A percentile compares a stretch with the other conserved stretches of the same genome.
Conservation (phyloP, 2,888 invertebrate species). For the Drosophila anomalipes region DNA sequence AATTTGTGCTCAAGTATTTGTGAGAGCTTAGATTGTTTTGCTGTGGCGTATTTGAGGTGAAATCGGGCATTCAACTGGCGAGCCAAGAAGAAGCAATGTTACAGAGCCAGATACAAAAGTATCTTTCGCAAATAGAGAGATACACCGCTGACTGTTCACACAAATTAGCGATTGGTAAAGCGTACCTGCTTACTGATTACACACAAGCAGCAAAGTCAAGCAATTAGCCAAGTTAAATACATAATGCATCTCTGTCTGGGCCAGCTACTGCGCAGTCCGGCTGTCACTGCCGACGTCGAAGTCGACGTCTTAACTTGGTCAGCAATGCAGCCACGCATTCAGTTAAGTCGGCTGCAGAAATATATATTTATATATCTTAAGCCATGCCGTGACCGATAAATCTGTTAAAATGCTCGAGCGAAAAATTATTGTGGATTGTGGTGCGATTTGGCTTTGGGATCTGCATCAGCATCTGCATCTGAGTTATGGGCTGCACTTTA, state of each 20-base stretch:
- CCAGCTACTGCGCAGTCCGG: constrained; percentile 28
- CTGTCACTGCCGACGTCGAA: constrained; percentile 56
- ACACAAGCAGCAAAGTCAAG: constrained; percentile 46
- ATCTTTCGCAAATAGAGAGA: constrained; percentile 65
- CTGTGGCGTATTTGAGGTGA: constrained; percentile 62
- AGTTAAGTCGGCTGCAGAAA: constrained; percentile 41
- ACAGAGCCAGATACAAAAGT: constrained; percentile 39
- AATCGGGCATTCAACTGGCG: constrained; percentile 65
- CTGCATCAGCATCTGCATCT: constrained; percentile 8
- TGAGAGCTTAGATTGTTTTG: constrained; percentile 26
- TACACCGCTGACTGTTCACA: constrained; percentile 54
- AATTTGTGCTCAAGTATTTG: constrained; percentile 34
- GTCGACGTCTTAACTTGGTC: constrained; percentile 61
- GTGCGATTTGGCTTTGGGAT: constrained; percentile 1
- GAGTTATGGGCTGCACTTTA: constrained; percentile 45
- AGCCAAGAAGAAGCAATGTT: constrained; percentile 36
- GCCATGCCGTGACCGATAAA: constrained; percentile 73
- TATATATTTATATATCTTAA: constrained; percentile 44
- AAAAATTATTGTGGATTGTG: constrained; percentile 52
- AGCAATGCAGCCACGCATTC: constrained; percentile 50
- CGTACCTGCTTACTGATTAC: constrained; percentile 63
- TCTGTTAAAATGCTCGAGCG: constrained; percentile 54
- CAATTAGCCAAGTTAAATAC: constrained; percentile 73
- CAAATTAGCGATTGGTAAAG: constrained; percentile 71
- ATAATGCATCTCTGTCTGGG: constrained; percentile 64